Evolutionary conservation across 2,888 invertebrate genomes (phyloP).

Genomic region (Noctua comes): DNA sequence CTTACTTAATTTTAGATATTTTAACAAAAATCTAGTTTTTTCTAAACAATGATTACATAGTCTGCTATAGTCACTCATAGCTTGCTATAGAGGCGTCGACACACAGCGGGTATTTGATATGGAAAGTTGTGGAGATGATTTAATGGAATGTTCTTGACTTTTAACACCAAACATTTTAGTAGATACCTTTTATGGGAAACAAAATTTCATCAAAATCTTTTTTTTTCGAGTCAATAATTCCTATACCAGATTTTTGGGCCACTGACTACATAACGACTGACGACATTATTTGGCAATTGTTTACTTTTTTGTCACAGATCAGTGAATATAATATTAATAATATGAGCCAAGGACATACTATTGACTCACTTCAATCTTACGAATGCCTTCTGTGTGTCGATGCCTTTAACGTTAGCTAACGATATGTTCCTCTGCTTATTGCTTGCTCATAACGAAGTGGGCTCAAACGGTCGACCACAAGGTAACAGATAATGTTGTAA

Average conservation of each 20-base stretch:
- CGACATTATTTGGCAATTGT: background rate
- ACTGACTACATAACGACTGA: no score
- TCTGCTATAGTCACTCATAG: conserved; percentile 48
- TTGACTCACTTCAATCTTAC: background rate
- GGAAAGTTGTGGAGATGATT: background rate
- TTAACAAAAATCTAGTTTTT: conserved; percentile 15
- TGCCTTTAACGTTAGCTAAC: conserved; percentile 76
- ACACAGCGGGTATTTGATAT: background rate
- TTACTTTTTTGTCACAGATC: background rate
- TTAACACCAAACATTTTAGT: background rate
- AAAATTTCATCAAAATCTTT: no score
- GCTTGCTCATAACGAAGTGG: conserved; percentile 87
- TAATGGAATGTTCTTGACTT: background rate
- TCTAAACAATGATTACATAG: conserved; percentile 22
- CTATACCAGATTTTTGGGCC: no score
- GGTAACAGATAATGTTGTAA: conserved; percentile 79
- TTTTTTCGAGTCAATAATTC: no score
- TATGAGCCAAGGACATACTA: background rate
- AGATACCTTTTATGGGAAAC: background rate
- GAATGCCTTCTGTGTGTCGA: conserved; percentile 25
- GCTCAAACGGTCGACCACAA: conserved; percentile 88
- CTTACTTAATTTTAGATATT: conserved; percentile 12
- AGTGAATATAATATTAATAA: background rate
- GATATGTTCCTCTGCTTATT: conserved; percentile 83
- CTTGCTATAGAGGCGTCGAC: conserved; percentile 46